Evolutionary conservation across 2,113 vertebrate genomes (phyloP).

Genomic region (Madoqua kirkii): DNA sequence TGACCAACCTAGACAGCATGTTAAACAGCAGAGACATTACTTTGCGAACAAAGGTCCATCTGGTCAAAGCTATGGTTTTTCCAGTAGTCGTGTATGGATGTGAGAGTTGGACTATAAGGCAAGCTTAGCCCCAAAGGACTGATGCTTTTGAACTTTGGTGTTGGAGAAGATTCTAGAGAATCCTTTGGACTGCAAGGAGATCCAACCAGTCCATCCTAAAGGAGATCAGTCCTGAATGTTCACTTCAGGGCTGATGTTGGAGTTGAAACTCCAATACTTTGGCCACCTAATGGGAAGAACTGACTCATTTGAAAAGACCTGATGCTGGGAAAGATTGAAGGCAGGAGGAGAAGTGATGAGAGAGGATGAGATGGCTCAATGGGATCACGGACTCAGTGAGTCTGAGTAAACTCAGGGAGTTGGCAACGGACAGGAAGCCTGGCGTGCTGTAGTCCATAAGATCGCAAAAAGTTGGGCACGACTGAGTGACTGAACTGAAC

Average conservation of each 20-base stretch:
- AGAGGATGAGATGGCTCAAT: neutral
- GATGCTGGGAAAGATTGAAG: neutral
- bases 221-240: neutral
- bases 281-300: neutral
- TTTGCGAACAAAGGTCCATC: neutral
- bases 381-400: neutral
- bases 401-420: neutral
- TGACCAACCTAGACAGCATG: neutral
- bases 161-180: neutral
- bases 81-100: neutral
- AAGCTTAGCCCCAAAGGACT: neutral
- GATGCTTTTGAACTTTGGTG: neutral
- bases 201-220: neutral
- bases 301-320: neutral
- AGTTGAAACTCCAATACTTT: neutral
- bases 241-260: neutral
- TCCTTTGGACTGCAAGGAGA: neutral
- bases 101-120: neutral
- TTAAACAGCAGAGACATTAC: neutral
- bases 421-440: neutral
- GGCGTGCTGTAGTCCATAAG: neutral
- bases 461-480: accelerated
- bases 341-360: neutral
- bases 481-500: neutral
- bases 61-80: neutral